Conservation (phyloP, 2,113 vertebrate genomes). For the Callithrix jacchus region DNA sequence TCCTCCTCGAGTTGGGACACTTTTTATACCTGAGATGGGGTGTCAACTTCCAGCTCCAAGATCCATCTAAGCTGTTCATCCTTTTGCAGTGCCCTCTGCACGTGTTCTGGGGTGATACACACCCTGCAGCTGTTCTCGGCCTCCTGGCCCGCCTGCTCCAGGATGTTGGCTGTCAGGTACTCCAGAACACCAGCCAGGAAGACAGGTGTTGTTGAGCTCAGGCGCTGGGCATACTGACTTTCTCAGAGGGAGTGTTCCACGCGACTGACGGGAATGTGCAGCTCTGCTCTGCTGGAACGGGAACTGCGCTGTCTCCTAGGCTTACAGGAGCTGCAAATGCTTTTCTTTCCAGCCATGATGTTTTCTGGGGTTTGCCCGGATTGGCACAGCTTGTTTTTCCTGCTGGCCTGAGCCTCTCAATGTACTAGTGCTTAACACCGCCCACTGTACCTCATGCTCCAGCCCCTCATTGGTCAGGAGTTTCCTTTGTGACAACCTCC, state of each 20-base stretch:
- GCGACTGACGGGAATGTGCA: constrained; percentile 83
- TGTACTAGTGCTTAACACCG: neutral
- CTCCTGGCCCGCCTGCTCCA: constrained; percentile 82
- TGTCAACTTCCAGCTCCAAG: constrained; percentile 47
- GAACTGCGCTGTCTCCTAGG: neutral
- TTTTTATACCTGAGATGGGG: constrained; percentile 73
- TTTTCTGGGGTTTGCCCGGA: neutral
- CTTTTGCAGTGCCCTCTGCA: constrained; percentile 78
- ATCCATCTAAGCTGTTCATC: constrained; percentile 77
- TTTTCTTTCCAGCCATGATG: neutral
- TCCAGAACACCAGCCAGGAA: constrained; percentile 82
- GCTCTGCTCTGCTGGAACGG: constrained; percentile 74
- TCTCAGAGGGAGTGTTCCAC: constrained; percentile 79
- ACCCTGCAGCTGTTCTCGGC: constrained; percentile 70
- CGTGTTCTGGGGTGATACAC: constrained; percentile 74
- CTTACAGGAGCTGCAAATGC: fast-evolving
- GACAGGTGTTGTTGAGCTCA: constrained; percentile 70
- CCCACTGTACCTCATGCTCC: neutral
- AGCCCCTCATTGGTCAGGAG: neutral
- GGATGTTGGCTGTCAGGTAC: constrained; percentile 83
- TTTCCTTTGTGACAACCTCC: neutral
- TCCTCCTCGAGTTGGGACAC: constrained; percentile 78
- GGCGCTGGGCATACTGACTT: constrained; percentile 57
- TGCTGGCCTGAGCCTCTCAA: neutral
- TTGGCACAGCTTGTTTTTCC: neutral